Evolutionary conservation across 64 coral and sea anemone genomes (phyloP), one percentile per base, ranked within the genome.

Genomic region (Stichodactyla mertensii): DNA sequence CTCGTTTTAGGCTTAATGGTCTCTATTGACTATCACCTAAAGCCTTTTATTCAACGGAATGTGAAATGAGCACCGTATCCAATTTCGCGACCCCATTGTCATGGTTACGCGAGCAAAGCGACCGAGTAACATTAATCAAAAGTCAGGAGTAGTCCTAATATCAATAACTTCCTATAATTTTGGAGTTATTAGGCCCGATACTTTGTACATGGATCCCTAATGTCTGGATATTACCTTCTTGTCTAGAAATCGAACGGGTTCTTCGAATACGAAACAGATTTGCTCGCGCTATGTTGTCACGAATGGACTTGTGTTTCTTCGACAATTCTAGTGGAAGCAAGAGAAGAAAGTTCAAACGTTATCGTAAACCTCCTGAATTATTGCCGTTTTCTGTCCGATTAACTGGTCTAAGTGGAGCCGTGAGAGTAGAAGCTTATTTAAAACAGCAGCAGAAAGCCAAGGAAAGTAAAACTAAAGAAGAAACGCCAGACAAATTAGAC

Each of bases 381-480:
- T 88, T 99, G 51, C 97, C 97, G 2, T 99, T 99, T 52, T 94
- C 97, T 85, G 54, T 99, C 7, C 93, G 93, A 18, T 90, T 92
- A 79, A 99, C 97, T 78, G 97, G 97, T 64, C 93, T 99, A 51
- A 99, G 97, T 57, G 97, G 97, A 77, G 90, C 97, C 7, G 90
- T 99, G 6, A 95, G 91, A 87, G 97, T 99, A 27, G 97, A 99
- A 84, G 97, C 97, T 19, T 99, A 99, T 86, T 86, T 99, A 16
- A 94, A 94, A 83, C 97, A 98, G 77, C 95, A 93, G 22, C 93
- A 92, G 16, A 87, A 89, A 84, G 5, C 77, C 10, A 87, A 84
- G 79, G 52, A 92, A 78, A 67, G 77, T 45, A 89, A 91, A 52
- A 54, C 53, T 9, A 74, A 87, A 51, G 28, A 88, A 92, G 56